These are phyloP conservation scores for Ageneiosus marmoratus DNA, from an alignment of 2,113 vertebrate genomes.

Conservation along the genomic window DNA sequence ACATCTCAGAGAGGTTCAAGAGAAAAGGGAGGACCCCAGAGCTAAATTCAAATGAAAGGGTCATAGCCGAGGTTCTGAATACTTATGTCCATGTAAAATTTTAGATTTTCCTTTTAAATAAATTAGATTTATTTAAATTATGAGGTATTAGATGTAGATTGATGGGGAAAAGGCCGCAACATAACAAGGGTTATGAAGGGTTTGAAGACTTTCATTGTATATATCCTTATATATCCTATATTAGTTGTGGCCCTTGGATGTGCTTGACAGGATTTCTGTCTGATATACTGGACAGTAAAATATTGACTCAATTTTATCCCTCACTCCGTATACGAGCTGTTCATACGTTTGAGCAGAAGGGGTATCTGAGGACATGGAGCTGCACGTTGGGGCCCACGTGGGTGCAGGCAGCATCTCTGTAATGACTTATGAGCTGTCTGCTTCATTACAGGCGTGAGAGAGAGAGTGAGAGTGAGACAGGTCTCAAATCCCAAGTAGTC, in stretches of 20 bases:
- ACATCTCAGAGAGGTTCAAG: too few relatives aligned
- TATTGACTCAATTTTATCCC: constrained; percentile 4
- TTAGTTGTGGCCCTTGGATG: not conserved
- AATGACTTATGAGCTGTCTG: constrained; percentile 32
- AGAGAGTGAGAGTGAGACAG: not conserved
- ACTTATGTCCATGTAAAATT: too few relatives aligned
- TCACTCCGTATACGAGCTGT: constrained; percentile 1
- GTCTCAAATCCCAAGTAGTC: not conserved
- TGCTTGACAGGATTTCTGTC: not conserved
- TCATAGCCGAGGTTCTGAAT: too few relatives aligned
- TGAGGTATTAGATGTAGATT: too few relatives aligned
- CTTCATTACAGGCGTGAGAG: constrained; percentile 19
- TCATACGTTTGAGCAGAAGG: not conserved
- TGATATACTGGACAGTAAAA: constrained; percentile 12
- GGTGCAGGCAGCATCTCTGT: not conserved
- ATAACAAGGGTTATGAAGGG: too few relatives aligned
- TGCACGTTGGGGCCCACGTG: constrained; percentile 24
- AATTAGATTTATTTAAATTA: too few relatives aligned
- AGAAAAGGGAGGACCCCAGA: too few relatives aligned
- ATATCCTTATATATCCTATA: not conserved
- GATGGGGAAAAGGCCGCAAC: too few relatives aligned
- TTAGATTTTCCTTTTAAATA: too few relatives aligned
- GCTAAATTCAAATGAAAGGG: too few relatives aligned
- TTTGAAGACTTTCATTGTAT: too few relatives aligned
- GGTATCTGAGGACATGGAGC: constrained; percentile 20